These are phyloP conservation scores for Cheiracanthium punctorium DNA, from an alignment of 2,888 invertebrate genomes.

Conservation along the genomic window DNA sequence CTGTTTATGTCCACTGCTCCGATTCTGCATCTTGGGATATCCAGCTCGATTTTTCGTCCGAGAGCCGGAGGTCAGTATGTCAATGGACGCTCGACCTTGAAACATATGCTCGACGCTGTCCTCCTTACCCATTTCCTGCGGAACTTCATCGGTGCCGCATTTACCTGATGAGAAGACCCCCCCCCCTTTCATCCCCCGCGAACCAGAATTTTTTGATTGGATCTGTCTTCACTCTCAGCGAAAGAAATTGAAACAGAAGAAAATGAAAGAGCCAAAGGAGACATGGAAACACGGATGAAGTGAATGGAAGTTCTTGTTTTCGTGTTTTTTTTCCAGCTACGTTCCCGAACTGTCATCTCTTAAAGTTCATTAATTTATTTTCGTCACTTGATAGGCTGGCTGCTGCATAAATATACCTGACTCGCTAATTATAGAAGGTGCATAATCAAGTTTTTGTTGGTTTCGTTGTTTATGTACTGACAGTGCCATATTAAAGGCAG, in stretches of 20 bases:
- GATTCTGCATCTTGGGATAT: not conserved
- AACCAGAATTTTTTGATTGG: not conserved
- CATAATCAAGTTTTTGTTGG: too few relatives aligned
- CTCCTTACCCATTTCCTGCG: constrained; percentile 69
- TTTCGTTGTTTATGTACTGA: too few relatives aligned
- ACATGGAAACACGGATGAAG: too few relatives aligned
- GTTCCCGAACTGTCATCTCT: too few relatives aligned
- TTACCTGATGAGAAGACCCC: not conserved
- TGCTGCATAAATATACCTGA: too few relatives aligned
- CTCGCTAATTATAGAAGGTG: too few relatives aligned
- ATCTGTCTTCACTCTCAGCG: not conserved
- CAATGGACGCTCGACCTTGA: constrained; percentile 66
- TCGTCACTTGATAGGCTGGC: too few relatives aligned
- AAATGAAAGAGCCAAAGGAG: not conserved
- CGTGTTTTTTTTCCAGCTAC: too few relatives aligned
- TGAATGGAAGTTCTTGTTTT: too few relatives aligned
- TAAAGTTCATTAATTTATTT: too few relatives aligned
- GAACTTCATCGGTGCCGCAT: constrained; percentile 20
- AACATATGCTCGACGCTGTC: constrained; percentile 44
- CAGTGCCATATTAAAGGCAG: too few relatives aligned
- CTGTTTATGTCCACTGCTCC: constrained; percentile 12
- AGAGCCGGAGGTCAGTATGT: constrained; percentile 57
- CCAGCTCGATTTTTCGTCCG: not conserved
- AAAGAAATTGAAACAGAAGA: too few relatives aligned
- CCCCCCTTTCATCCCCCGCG: not conserved